These are phyloP conservation scores for Esox niger DNA, from an alignment of 2,113 vertebrate species.

Conservation along the genomic window DNA sequence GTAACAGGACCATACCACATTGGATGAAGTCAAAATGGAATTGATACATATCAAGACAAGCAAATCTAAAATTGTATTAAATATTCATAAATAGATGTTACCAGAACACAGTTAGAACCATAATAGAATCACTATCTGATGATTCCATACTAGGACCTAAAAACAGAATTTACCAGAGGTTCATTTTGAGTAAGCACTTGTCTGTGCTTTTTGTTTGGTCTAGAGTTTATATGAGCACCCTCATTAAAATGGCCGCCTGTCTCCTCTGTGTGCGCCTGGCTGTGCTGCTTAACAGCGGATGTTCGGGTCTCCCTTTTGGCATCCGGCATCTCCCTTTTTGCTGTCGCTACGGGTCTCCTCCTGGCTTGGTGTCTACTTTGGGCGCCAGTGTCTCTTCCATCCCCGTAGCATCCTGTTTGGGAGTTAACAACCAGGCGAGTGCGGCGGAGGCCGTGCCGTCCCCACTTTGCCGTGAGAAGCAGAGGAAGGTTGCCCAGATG, in stretches of 20 bases:
- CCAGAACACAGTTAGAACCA: no score
- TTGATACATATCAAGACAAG: neutral
- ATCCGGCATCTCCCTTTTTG: neutral
- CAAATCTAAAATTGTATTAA: neutral
- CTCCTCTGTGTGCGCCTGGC: neutral
- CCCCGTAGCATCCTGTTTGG: neutral
- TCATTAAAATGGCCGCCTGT: neutral
- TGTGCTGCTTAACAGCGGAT: neutral
- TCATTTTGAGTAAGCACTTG: neutral
- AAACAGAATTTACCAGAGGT: neutral
- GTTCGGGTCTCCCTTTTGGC: neutral
- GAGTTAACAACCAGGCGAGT: slow-evolving; percentile 60
- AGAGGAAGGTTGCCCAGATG: slow-evolving; percentile 89
- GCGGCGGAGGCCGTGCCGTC: slow-evolving; percentile 78
- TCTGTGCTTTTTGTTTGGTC: neutral
- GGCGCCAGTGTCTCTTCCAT: neutral
- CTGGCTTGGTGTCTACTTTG: slow-evolving; percentile 12
- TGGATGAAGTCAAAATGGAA: no score
- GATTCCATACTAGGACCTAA: no score
- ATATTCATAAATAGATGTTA: neutral
- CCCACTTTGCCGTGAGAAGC: slow-evolving; percentile 83
- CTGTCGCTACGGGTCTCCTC: no score
- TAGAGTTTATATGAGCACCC: neutral
- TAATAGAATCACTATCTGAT: neutral
- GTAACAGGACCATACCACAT: neutral